A percentile compares a stretch with the other conserved stretches of the same genome.
phyloP scores from a whole-genome alignment of 2,888 invertebrate genomes.

The Pyrgus malvae region DNA sequence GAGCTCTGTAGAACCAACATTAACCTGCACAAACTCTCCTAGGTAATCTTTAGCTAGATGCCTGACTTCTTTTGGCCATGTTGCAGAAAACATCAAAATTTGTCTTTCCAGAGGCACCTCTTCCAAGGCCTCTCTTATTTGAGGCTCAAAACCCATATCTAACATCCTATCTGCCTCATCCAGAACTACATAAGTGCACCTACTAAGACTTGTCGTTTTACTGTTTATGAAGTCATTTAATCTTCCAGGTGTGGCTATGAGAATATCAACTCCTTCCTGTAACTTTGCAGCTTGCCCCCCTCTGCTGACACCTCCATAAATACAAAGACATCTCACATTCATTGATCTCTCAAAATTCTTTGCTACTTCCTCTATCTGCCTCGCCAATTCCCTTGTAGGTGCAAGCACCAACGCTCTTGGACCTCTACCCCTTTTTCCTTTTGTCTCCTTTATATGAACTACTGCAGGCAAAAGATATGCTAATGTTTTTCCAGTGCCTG shows the following conservation, averaged over 20 bases:
- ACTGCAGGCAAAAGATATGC: constrained; percentile 91
- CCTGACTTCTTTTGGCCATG: constrained; percentile 98
- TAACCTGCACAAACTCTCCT: constrained; percentile 93
- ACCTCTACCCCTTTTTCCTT: constrained; percentile 87
- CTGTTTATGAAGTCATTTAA: constrained; percentile 90
- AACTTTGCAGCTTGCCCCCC: constrained; percentile 83
- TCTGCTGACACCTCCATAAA: constrained; percentile 93
- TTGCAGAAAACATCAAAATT: constrained; percentile 98
- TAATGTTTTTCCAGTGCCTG: constrained; percentile 89
- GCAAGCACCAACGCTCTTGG: constrained; percentile 91
- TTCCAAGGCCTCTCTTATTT: constrained; percentile 94
- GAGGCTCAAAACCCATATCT: constrained; percentile 99
- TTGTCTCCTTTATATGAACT: constrained; percentile 90
- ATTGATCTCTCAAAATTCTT: constrained; percentile 87
- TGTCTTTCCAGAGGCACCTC: constrained; percentile 96
- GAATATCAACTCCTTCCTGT: constrained; percentile 89
- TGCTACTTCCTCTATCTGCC: constrained; percentile 91
- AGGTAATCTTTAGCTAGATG: constrained; percentile 95
- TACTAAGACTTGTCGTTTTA: constrained; percentile 85
- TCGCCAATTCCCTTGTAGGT: constrained; percentile 89
- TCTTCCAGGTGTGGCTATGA: constrained; percentile 94
- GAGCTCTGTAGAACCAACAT: constrained; percentile 93
- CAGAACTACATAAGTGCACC: constrained; percentile 91
- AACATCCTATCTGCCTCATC: constrained; percentile 97
- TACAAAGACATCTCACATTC: constrained; percentile 88